Conservation (phyloP, 1,140 invertebrate genomes). For the Meloidogyne chitwoodi region DNA sequence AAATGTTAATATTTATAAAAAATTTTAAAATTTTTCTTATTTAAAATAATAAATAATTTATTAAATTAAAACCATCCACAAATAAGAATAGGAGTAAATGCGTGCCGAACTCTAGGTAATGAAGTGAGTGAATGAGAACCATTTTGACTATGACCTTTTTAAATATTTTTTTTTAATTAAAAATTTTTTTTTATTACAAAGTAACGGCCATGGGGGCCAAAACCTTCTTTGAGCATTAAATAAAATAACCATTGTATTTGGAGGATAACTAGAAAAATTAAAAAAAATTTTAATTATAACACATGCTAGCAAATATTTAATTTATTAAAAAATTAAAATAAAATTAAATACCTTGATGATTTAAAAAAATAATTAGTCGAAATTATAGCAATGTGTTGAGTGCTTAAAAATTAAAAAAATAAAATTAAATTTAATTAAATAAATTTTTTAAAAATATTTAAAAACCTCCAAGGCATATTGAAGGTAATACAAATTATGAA, state of each 20-base stretch:
- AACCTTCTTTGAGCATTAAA: conserved; percentile 50
- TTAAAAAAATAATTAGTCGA: conserved; percentile 37
- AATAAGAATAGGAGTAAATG: conserved; percentile 43
- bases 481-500: conserved; percentile 26
- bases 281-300: neutral
- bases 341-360: conserved; percentile 23
- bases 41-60: neutral
- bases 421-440: neutral
- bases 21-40: too few species aligned
- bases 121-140: conserved; percentile 19
- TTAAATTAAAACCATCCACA: conserved; percentile 40
- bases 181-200: too few species aligned
- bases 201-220: conserved; percentile 46
- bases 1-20: too few species aligned
- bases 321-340: neutral
- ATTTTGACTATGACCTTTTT: conserved; percentile 19
- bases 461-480: conserved; percentile 24
- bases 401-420: neutral
- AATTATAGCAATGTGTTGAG: conserved; percentile 40
- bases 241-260: conserved; percentile 50
- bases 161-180: too few species aligned
- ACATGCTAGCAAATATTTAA: neutral
- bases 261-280: conserved; percentile 36
- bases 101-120: conserved; percentile 30
- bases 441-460: neutral